Conservation (phyloP, 2,888 invertebrate species). For the Dolichopus griseipennis region DNA sequence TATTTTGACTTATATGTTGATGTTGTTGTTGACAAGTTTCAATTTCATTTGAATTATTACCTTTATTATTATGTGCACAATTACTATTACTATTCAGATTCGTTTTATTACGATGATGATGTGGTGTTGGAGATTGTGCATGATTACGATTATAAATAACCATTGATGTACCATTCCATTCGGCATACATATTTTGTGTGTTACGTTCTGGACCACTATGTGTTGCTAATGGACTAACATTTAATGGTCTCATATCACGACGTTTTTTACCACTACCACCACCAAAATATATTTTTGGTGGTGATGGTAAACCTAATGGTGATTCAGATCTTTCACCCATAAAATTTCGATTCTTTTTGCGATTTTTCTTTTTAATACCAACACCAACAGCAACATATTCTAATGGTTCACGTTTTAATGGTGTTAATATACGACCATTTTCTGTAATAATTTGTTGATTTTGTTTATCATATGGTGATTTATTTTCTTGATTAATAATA, state of each 20-base stretch:
- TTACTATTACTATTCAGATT: conserved; percentile 44
- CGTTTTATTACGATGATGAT: conserved; percentile 42
- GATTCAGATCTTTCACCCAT: conserved; percentile 55
- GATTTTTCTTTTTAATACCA: conserved; percentile 61
- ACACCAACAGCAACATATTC: conserved; percentile 63
- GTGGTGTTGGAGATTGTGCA: conserved; percentile 49
- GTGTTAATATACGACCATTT: conserved; percentile 49
- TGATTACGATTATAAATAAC: conserved; percentile 56
- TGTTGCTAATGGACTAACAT: conserved; percentile 31
- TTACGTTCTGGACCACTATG: conserved; percentile 21
- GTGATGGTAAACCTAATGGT: conserved; percentile 54
- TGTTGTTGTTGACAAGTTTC: conserved; percentile 34
- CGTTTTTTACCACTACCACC: conserved; percentile 48
- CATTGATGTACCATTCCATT: conserved; percentile 64
- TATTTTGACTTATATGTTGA: conserved; percentile 25
- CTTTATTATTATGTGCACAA: conserved; percentile 22
- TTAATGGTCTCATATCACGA: conserved; percentile 51
- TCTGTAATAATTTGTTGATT: conserved; percentile 30
- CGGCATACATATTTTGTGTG: conserved; percentile 24
- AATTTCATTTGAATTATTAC: conserved; percentile 39
- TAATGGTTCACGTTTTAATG: conserved; percentile 61
- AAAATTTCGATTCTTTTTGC: conserved; percentile 53
- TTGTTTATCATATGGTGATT: conserved; percentile 29
- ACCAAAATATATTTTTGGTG: conserved; percentile 55
- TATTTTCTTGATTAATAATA: conserved; percentile 39